Base-by-base conservation (phyloP, 2,888 invertebrate genomes). In the Itoplectis maculator region DNA sequence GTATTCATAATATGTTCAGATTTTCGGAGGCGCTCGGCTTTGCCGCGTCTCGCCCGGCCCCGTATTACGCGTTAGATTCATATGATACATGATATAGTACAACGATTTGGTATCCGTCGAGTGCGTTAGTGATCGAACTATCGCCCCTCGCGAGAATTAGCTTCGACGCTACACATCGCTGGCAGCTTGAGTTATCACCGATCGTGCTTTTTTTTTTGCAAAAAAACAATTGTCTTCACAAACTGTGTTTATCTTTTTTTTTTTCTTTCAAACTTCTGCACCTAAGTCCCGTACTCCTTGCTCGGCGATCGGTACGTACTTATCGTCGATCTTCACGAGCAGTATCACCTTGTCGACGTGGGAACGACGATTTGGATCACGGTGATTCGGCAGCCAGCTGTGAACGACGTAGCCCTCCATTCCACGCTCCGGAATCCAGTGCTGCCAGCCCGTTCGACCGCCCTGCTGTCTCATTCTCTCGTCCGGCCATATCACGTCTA, bases 371-470 rank as follows among this genome's bases (percentile, higher is more conserved):
- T 96, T 95, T 0, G 96, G 96, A 91, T 98, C 98, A 72, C 97
- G 95, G 93, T 99, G 98, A 93, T 96, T 97, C 0, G 99, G 99
- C 47, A 96, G 95, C 99, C 99, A 99, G 86, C 97, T 96, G 93
- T 99, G 99, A 9, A 99, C 98, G 73, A 98, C 97, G 95, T 96
- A 94, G 82, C 99, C 99, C 88, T 98, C 98, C 98, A 98, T 98
- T 9, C 98, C 98, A 13, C 96, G 95, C 86, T 96, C 95, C 0
- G 99, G 98, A 84, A 96, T 95, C 98, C 99, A 99, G 88, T 96
- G 95, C 85, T 96, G 95, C 99, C 99, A 99, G 87, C 95, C 96
- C 63, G 96, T 96, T 84, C 97, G 94, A 0, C 99, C 98, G 0
- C 99, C 99, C 85, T 96, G 95, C 82, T 95, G 95, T 74, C 98